phyloP scores from a whole-genome alignment of 2,888 invertebrate species.

The Drosophila quinaria region DNA sequence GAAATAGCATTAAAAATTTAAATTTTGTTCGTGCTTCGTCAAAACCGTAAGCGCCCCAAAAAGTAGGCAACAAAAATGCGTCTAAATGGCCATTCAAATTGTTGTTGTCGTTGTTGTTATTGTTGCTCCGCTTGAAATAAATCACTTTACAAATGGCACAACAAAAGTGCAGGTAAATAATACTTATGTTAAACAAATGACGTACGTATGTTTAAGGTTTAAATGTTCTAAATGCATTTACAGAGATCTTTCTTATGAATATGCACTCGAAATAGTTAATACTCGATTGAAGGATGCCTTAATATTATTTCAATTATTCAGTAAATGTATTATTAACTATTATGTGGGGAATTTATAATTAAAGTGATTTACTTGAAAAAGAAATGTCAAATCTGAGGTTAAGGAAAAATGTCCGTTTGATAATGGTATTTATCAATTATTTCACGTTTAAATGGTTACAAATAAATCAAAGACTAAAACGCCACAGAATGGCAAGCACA shows the following conservation, averaged over 20 bases:
- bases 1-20: conserved; percentile 81
- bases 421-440: not conserved
- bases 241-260: not conserved
- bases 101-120: conserved; percentile 23
- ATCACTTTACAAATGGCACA: conserved; percentile 59
- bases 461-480: not conserved
- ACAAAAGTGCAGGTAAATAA: conserved; percentile 39
- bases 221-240: not conserved
- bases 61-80: conserved; percentile 63
- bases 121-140: conserved; percentile 44
- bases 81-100: conserved; percentile 44
- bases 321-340: too few species aligned
- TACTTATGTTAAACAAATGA: conserved; percentile 26
- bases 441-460: not conserved
- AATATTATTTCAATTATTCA: too few species aligned
- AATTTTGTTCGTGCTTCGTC: conserved; percentile 67
- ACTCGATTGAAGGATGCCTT: too few species aligned
- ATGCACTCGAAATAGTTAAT: too few species aligned
- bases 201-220: conserved; percentile 9
- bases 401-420: not conserved
- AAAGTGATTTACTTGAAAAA: too few species aligned
- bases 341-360: too few species aligned
- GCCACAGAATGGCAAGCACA: too few species aligned
- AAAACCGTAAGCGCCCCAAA: conserved; percentile 62
- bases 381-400: too few species aligned